Percentiles rank a stretch among this genome's conserved stretches.
Evolutionary conservation across 2,888 invertebrate species (phyloP).

Genomic region (Cosmorhoe ocellata): DNA sequence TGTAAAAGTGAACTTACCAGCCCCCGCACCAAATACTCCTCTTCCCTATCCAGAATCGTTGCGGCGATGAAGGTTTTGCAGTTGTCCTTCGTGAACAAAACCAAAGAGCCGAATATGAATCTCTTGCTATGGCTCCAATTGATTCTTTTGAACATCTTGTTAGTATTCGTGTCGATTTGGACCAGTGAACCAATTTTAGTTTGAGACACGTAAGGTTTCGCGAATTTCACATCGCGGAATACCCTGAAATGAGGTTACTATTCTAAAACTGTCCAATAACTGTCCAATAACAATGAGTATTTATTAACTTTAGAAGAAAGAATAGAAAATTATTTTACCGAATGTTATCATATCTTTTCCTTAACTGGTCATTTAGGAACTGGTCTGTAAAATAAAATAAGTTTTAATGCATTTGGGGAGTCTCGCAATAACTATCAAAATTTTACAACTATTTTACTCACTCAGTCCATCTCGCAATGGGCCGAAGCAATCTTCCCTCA

Average conservation of each 20-base stretch:
- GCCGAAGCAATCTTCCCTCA: conserved; percentile 90
- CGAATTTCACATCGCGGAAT: conserved; percentile 66
- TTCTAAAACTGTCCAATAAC: too few species aligned
- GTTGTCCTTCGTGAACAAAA: conserved; percentile 87
- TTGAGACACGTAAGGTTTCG: conserved; percentile 55
- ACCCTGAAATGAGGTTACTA: conserved; percentile 48
- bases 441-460: too few species aligned
- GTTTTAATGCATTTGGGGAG: too few species aligned
- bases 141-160: conserved; percentile 55
- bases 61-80: conserved; percentile 86
- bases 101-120: conserved; percentile 86
- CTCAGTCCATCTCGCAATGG: conserved; percentile 86
- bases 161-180: conserved; percentile 48
- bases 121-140: conserved; percentile 76
- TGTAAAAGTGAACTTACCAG: conserved; percentile 44
- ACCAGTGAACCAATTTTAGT: conserved; percentile 61
- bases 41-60: conserved; percentile 83
- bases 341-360: conserved; percentile 61
- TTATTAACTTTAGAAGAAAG: background rate
- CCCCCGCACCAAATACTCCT: conserved; percentile 49
- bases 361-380: conserved; percentile 47
- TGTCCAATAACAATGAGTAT: too few species aligned
- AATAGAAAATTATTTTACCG: conserved; percentile 48
- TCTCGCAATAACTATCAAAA: too few species aligned
- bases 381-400: conserved; percentile 52